Evolutionary conservation across 2,888 invertebrate genomes (phyloP).

Genomic region (Rhimphoctona megacephalus): DNA sequence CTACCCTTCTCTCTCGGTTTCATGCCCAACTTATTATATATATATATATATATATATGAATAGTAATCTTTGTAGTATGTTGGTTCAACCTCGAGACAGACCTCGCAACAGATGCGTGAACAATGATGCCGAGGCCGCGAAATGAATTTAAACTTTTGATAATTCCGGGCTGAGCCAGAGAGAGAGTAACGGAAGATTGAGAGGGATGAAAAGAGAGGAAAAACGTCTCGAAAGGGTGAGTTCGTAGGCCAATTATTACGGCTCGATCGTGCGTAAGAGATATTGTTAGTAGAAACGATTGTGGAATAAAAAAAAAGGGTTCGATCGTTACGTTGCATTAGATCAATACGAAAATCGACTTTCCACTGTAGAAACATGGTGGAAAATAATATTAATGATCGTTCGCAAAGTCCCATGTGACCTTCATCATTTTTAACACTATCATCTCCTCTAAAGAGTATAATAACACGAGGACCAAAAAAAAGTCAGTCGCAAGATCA

Average conservation of each 20-base stretch:
- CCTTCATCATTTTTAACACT: conserved; percentile 33
- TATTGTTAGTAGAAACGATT: conserved; percentile 80
- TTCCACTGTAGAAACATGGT: conserved; percentile 25
- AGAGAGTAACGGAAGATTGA: not conserved
- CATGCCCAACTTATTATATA: conserved; percentile 32
- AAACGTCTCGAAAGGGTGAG: conserved; percentile 48
- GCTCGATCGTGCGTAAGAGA: conserved; percentile 83
- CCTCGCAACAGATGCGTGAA: conserved; percentile 82
- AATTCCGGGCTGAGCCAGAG: conserved; percentile 74
- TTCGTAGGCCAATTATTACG: conserved; percentile 82
- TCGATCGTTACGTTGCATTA: conserved; percentile 46
- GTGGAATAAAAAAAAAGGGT: conserved; percentile 57
- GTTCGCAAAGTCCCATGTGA: conserved; percentile 13
- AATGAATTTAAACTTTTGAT: conserved; percentile 83
- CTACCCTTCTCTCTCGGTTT: conserved; percentile 55
- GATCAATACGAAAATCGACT: conserved; percentile 37
- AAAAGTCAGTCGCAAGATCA: conserved; percentile 33
- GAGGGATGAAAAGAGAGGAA: conserved; percentile 13
- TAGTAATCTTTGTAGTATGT: conserved; percentile 26
- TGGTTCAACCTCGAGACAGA: conserved; percentile 72
- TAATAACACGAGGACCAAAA: not conserved
- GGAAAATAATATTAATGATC: conserved; percentile 64
- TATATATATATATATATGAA: not conserved
- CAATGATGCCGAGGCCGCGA: conserved; percentile 82
- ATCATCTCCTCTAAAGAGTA: conserved; percentile 1